Base-by-base conservation (phyloP, 2,888 invertebrate species). In the Tupiocoris notatus region DNA sequence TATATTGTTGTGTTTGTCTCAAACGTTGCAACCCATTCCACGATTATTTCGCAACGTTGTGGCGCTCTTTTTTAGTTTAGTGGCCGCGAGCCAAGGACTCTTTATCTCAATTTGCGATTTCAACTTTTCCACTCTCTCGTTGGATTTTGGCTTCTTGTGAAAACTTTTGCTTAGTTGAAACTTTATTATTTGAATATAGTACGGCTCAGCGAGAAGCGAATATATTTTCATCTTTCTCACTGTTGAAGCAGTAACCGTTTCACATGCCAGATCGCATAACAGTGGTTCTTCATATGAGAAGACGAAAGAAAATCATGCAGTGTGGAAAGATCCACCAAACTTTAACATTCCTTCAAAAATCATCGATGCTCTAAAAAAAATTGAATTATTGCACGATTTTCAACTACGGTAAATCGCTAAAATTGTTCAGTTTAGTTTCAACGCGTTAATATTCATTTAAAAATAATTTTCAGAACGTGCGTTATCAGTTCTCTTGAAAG, bases 61-160 rank as follows among this genome's bases (percentile, higher is more conserved):
- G 39, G 39, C 39, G 3, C 39, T 39, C 39, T 57, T 54, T 57
- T 67, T 6, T 22, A 7, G 67, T 67, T 57, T 54, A 57, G 67
- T 67, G 67, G 67, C 56, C 56, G 22, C 18, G 67, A 67, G 67
- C 67, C 67, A 67, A 56, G 9, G 16, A 16, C 57, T 22, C 67
- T 67, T 67, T 56, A 67, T 67, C 57, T 67, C 56, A 67, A 67
- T 67, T 67, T 67, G 57, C 21, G 56, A 22, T 22, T 39, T 24
- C 25, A 16, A n/a, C 65, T 39, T 6, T 65, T 39, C 18, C 6
- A 6, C 64, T 39, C 9, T 7, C 18, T 1, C 24, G 6, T 9
- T 1, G 24, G 18, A 9, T 65, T 65, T 65, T 65, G 25, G 39
- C 65, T 39, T 39, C 39, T 39, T 39, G 3, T 39, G 39, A 62